These are phyloP conservation scores for Dipodomys spectabilis DNA, from an alignment of 2,113 vertebrate genomes.

Conservation along the genomic window DNA sequence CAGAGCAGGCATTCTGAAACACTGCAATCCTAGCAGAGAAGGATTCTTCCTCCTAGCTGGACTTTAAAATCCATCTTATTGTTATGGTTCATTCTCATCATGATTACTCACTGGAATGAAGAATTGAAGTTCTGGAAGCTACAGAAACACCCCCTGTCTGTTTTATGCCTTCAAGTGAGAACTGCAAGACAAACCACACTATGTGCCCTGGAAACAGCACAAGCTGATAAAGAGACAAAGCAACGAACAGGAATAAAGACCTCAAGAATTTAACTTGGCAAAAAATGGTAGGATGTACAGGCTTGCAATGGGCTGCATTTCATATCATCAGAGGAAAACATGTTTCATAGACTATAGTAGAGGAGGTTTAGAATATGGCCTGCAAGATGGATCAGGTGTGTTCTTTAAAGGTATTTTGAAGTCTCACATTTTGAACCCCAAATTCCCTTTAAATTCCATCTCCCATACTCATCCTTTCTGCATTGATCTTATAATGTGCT, in stretches of 20 bases:
- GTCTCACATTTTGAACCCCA: neutral
- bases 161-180: neutral
- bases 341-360: neutral
- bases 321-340: neutral
- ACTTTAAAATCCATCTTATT: constrained; percentile 9
- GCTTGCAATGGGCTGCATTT: neutral
- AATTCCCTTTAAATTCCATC: constrained; percentile 24
- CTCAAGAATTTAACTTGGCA: constrained; percentile 25
- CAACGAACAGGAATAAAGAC: neutral
- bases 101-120: neutral
- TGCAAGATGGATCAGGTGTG: neutral
- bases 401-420: neutral
- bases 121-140: neutral
- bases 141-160: neutral
- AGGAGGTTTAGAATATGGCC: neutral
- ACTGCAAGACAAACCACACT: neutral
- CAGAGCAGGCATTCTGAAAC: neutral
- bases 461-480: neutral
- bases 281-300: neutral
- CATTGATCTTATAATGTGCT: neutral
- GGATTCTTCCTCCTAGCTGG: neutral
- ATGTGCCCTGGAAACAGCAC: neutral
- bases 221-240: neutral
- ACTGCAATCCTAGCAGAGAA: neutral
- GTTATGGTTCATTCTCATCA: neutral